phyloP scores from a whole-genome alignment of 2,113 vertebrate species.

The Brevimyrus niger region DNA sequence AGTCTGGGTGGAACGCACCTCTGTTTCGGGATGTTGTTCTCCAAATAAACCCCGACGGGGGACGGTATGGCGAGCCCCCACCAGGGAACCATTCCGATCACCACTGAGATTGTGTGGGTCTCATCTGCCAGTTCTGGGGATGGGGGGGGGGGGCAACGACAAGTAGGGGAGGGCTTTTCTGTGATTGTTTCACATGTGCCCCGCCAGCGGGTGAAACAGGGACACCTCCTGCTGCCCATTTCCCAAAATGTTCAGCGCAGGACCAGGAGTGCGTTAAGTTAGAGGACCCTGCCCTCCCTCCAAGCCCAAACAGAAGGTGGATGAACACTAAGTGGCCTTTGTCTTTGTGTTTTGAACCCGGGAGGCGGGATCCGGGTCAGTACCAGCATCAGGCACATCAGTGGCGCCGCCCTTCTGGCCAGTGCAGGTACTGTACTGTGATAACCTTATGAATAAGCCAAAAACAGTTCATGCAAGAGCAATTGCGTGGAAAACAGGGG shows the following conservation, averaged over 20 bases:
- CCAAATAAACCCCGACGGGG: constrained; percentile 35
- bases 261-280: neutral
- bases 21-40: constrained; percentile 20
- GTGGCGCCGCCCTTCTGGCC: neutral
- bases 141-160: neutral
- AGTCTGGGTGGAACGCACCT: constrained; percentile 22
- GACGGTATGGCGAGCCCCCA: constrained; percentile 15
- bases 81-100: constrained; percentile 7
- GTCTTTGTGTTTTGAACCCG: neutral
- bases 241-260: neutral
- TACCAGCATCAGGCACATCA: neutral
- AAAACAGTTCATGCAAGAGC: constrained; percentile 15
- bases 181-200: neutral
- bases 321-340: neutral
- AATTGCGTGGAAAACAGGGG: constrained; percentile 11
- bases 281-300: neutral
- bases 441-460: constrained; percentile 9
- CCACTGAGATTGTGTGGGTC: neutral
- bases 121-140: neutral
- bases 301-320: neutral
- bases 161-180: neutral
- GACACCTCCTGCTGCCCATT: neutral
- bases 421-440: neutral
- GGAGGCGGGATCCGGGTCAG: neutral
- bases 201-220: neutral